phyloP scores from a whole-genome alignment of 2,113 vertebrate genomes.

The Malaclemys terrapin region DNA sequence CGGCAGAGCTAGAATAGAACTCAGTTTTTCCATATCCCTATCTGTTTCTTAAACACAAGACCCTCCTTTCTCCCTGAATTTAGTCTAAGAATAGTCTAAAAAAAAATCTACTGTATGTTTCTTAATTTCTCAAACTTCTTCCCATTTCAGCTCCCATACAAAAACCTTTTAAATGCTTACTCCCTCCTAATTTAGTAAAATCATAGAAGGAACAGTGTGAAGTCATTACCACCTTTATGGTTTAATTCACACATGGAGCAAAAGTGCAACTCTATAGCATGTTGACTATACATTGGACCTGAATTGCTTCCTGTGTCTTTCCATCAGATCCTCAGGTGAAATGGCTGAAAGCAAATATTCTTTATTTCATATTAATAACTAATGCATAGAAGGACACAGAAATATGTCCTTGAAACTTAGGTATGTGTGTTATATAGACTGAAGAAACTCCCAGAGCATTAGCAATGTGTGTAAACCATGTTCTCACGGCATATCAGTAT shows the following conservation, averaged over 20 bases:
- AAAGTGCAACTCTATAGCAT: background rate
- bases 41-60: background rate
- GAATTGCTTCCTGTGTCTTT: background rate
- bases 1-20: background rate
- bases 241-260: background rate
- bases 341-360: background rate
- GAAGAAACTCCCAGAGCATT: background rate
- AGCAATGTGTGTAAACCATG: background rate
- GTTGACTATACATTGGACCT: background rate
- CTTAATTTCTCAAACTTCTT: background rate
- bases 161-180: background rate
- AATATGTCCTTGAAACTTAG: background rate
- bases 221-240: background rate
- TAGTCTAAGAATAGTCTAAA: background rate
- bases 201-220: rapidly evolving
- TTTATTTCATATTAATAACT: background rate
- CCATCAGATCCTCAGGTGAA: background rate
- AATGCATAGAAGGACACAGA: background rate
- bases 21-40: background rate
- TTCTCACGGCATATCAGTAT: background rate
- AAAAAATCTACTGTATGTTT: background rate
- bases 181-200: background rate
- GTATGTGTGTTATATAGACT: background rate
- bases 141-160: background rate
- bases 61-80: background rate